Conservation (phyloP, 2,113 vertebrate genomes). For the Muscicapa adusta region DNA sequence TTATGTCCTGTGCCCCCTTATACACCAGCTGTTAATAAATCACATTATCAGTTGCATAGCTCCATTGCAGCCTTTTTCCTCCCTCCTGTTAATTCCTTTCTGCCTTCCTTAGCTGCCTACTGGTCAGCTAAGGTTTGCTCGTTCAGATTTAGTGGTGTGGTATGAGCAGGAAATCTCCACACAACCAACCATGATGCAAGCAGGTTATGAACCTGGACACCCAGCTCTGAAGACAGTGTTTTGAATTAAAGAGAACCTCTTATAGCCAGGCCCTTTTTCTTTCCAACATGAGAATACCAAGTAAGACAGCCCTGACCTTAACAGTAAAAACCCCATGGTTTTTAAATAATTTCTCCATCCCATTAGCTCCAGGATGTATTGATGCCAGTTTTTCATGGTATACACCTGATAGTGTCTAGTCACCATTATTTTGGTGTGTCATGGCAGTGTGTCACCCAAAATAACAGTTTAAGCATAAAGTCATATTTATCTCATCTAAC, state of each 20-base stretch:
- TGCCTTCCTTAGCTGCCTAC: background rate
- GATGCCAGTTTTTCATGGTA: background rate
- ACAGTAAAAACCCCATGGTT: background rate
- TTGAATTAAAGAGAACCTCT: background rate
- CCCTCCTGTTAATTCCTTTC: background rate
- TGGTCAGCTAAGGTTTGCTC: background rate
- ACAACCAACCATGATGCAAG: background rate
- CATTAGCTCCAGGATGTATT: background rate
- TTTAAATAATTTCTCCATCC: background rate
- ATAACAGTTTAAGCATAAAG: background rate
- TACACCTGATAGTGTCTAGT: background rate
- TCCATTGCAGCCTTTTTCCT: background rate
- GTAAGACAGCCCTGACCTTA: background rate
- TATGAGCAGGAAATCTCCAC: background rate
- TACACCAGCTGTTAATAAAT: background rate
- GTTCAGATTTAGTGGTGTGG: background rate
- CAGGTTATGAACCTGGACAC: background rate
- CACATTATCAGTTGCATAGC: background rate
- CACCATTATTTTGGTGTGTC: background rate
- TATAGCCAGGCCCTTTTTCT: background rate
- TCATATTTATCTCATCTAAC: background rate
- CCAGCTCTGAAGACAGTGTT: background rate
- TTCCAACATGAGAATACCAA: fast-evolving
- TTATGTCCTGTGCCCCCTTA: background rate
- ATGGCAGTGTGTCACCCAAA: background rate